Base-by-base conservation (phyloP, 1,140 invertebrate species). In the Drosophila leontia region DNA sequence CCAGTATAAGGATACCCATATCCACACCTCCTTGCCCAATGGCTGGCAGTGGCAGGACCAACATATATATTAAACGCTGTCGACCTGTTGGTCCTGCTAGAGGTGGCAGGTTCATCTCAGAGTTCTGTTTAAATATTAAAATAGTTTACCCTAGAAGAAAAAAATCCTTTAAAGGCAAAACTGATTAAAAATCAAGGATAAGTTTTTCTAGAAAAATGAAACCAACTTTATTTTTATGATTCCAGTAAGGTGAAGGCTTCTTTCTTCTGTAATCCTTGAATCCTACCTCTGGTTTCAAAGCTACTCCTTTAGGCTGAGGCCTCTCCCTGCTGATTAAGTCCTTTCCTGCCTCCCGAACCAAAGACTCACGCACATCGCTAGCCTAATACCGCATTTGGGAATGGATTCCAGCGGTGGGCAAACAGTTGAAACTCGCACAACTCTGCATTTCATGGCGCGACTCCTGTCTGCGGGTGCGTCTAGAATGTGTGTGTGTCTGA, bases 401-500 rank as follows among this genome's bases (percentile, higher is more conserved):
- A 80, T 77, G 76, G 41, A 70, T 83, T 76, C 71, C 53, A 41
- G 26, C 62, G 80, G 64, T 59, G 67, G 47, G 45, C 63, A 50
- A 61, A 61, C 50, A 68, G 64, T 74, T 74, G 64, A 55, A 41
- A 56, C 35, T 56, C 35, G 19, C 53, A 37, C 75, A 64, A 64
- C 80, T 74, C 62, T 64, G 77, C 76, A 75, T 69, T 51, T 72
- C 68, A 72, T 50, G 63, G 58, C 53, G 19, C 35, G 35, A 13
- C 53, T 47, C 23, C 15, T 56, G 67, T 70, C 63, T 37, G 58
- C 17, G 37, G 45, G 47, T 69, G n/a, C 26, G 47, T 55, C 29
- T 61, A n/a, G 51, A 15, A 12, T 51, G 34, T 55, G 51, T 19
- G 26, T 13, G 34, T 37, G n/a, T 12, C 5, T 51, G 56, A 41